Base-by-base conservation (phyloP, 2,113 vertebrate species). In the Lepisosteus osseus region DNA sequence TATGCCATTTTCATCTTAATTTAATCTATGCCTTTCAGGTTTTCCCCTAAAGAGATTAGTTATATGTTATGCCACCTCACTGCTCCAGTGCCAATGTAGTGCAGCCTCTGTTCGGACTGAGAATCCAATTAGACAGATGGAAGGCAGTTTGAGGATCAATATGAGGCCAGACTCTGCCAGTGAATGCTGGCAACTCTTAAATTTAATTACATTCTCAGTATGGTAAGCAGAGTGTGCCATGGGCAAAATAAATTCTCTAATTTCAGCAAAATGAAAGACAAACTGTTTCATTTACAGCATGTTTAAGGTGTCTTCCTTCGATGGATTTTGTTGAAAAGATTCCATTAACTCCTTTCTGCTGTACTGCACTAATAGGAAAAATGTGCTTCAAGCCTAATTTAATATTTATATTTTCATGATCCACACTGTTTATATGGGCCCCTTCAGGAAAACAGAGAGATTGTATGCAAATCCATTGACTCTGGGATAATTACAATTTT, bases 191-290 rank as follows among this genome's bases (percentile, higher is more conserved):
- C 89, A 87, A 81, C 76, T 78, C 80, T 83, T 84, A 84, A 79
- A 87, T 87, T 91, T 91, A 91, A 92, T 91, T 92, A 90, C 85
- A 84, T 86, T 91, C 89, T 87, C 90, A 91, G 88, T 91, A 89
- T 90, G 89, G 87, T 86, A 84, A 91, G 86, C 64, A 69, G 72
- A 86, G 80, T 12, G 55, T 88, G 87, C 87, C 86, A 87, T 74
- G 14, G 84, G 86, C 76, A 69, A 78, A 69, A 44, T 83, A 84
- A 72, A 72, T 74, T 83, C 84, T 82, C 78, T 74, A 78, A 73
- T 83, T 70, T 70, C 73, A 74, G 73, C 76, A 65, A 77, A 65
- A 74, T 56, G 74, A 70, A 65, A 80, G 65, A 14, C 70, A 59
- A 73, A 75, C 41, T 70, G 74, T 82, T 80, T 43, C 72, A 67